phyloP scores from a whole-genome alignment of 2,797 vertebrate species.

The Phataginus tetradactyla region DNA sequence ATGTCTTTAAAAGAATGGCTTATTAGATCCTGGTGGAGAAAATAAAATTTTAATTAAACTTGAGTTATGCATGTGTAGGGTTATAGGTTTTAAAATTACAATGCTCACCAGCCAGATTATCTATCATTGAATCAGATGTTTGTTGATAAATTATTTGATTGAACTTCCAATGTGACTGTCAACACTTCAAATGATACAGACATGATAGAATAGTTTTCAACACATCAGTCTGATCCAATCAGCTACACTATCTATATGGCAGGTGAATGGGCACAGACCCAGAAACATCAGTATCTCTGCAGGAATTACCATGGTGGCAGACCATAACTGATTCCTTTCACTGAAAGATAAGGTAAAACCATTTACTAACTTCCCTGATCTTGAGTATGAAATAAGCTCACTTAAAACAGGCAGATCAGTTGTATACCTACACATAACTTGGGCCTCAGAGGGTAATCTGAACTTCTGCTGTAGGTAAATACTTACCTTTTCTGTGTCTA shows the following conservation, averaged over 20 bases:
- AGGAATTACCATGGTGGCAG: neutral
- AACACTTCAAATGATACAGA: neutral
- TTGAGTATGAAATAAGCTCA: neutral
- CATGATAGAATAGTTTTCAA: neutral
- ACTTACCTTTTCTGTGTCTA: neutral
- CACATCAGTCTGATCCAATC: neutral
- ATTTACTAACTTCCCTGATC: neutral
- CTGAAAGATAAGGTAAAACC: neutral
- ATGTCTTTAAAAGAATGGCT: neutral
- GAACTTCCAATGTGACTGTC: neutral
- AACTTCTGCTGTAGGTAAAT: neutral
- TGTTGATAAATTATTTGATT: neutral
- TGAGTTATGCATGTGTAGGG: neutral
- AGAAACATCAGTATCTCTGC: neutral
- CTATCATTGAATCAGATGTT: neutral
- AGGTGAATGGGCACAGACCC: neutral
- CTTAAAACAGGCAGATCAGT: neutral
- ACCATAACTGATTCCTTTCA: neutral
- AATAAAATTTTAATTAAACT: slow-evolving; percentile 30
- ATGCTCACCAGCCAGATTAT: neutral
- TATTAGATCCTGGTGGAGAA: neutral
- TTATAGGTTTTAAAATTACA: slow-evolving; percentile 32
- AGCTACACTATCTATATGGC: neutral
- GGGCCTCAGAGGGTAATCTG: neutral
- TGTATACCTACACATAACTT: neutral